These are phyloP conservation scores for Himalopsyche phryganea DNA, from an alignment of 1,140 invertebrate species.

Conservation along the genomic window DNA sequence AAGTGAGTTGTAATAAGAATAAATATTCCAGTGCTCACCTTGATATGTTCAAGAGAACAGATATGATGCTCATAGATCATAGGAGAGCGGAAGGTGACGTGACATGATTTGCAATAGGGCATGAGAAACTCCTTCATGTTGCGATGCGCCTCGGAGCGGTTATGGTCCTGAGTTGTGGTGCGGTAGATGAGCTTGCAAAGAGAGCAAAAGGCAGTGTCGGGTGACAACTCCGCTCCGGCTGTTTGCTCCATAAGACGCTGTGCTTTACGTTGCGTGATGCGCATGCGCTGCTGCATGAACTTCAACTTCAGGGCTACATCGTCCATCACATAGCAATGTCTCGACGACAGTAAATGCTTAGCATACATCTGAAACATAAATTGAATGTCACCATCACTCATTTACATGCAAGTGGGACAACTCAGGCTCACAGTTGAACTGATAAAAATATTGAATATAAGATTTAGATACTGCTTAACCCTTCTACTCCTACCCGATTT, in stretches of 20 bases:
- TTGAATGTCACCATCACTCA: too few species aligned
- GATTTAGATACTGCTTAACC: too few species aligned
- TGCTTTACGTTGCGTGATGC: slow-evolving; percentile 67
- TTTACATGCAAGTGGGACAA: too few species aligned
- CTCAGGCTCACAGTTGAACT: too few species aligned
- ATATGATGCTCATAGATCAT: slow-evolving; percentile 79
- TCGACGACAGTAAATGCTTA: slow-evolving; percentile 64
- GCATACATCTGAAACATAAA: slow-evolving; percentile 58
- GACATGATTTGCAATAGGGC: slow-evolving; percentile 70
- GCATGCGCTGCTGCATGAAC: slow-evolving; percentile 66
- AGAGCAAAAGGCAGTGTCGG: slow-evolving; percentile 67
- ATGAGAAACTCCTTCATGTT: slow-evolving; percentile 79
- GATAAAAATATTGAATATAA: too few species aligned
- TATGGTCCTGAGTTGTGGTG: slow-evolving; percentile 70
- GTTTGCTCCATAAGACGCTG: slow-evolving; percentile 69
- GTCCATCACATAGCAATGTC: slow-evolving; percentile 68
- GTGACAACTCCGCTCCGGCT: slow-evolving; percentile 60
- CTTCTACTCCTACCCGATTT: too few species aligned
- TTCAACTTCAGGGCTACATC: slow-evolving; percentile 68
- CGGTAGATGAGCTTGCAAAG: slow-evolving; percentile 78
- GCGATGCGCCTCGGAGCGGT: slow-evolving; percentile 69
- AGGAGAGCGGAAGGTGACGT: slow-evolving; percentile 70
- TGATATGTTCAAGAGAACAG: slow-evolving; percentile 73
- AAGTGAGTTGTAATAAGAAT: too few species aligned
- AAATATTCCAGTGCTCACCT: too few species aligned